Base-by-base conservation (phyloP, 2,888 invertebrate species). In the Trypoxylon attenuatum region DNA sequence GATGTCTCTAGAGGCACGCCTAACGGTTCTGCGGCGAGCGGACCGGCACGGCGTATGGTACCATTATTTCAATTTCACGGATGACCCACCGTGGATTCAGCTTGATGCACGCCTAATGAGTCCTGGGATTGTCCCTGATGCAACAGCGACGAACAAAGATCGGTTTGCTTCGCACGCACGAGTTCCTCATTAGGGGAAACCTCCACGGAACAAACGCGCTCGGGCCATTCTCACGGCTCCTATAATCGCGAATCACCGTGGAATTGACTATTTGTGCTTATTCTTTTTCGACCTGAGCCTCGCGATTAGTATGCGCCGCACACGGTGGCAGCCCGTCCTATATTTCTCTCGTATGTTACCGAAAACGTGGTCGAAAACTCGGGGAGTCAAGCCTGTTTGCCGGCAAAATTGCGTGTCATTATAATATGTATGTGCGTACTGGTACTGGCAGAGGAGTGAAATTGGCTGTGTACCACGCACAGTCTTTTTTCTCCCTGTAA, bases 11-110 rank as follows among this genome's bases (percentile, higher is more conserved):
- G 49, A 60, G 67, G 60, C 62, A 46, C 50, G 57, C 55, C 56
- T 67, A 69, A 71, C 69, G 62, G 61, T 62, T 43, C 70, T 62
- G 52, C 53, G 63, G 46, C 59, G 38, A 60, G 51, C 50, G 53
- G 53, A 27, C 50, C 49, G 42, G 50, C 33, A 52, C 58, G 38
- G 49, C 51, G 67, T 71, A 59, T 55, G 45, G 57, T 66, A 71
- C 67, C 69, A 73, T 79, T 77, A 76, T 77, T 76, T 76, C 77
- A 77, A 78, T 79, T 79, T 77, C 77, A 77, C 70, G 71, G 70
- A 56, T 65, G 65, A 73, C 63, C 64, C 69, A 43, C 52, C 51
- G 53, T 56, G 52, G 66, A 67, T 72, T 64, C 60, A 67, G 42
- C 62, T 72, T 65, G 67, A 47, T 69, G 68, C 73, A 59, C 68